A percentile compares a stretch with the other conserved stretches of the same genome.
These are phyloP conservation scores for Dromius quadrimaculatus DNA, from an alignment of 2,888 invertebrate species.

Conservation along the genomic window DNA sequence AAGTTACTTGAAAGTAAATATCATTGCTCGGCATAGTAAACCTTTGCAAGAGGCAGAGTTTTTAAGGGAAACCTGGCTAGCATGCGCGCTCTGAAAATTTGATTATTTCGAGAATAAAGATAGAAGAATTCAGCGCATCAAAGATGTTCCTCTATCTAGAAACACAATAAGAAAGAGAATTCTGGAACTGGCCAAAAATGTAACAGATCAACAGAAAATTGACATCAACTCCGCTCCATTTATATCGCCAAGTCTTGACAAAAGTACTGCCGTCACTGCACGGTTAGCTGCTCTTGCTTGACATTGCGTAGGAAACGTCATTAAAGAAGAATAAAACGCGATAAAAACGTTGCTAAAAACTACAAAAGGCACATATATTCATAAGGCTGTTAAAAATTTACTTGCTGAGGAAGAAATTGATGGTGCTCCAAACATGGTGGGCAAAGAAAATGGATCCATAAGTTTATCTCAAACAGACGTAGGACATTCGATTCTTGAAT, in stretches of 20 bases:
- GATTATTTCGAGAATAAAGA: conserved; percentile 53
- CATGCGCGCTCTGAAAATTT: conserved; percentile 46
- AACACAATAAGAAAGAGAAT: conserved; percentile 56
- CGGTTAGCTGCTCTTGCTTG: conserved; percentile 55
- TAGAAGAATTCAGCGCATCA: conserved; percentile 53
- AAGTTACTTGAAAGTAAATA: conserved; percentile 55
- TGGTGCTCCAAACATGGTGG: conserved; percentile 53
- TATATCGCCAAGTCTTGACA: conserved; percentile 55
- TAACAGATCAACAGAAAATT: conserved; percentile 53
- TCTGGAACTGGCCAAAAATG: conserved; percentile 54
- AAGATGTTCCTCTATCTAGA: conserved; percentile 54
- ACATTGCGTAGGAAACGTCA: conserved; percentile 51
- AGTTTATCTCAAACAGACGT: conserved; percentile 54
- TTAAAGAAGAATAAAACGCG: conserved; percentile 54
- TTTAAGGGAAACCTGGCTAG: conserved; percentile 47
- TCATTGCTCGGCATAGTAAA: conserved; percentile 55
- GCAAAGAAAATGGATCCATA: conserved; percentile 51
- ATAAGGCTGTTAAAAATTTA: conserved; percentile 53
- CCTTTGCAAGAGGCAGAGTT: conserved; percentile 53
- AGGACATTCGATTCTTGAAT: conserved; percentile 57
- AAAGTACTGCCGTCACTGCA: conserved; percentile 54
- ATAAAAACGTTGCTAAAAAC: conserved; percentile 54
- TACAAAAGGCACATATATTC: conserved; percentile 51
- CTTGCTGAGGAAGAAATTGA: conserved; percentile 53
- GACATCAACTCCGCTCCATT: conserved; percentile 53